Conservation (phyloP, 2,888 invertebrate genomes). For the Rotaria macrura region DNA sequence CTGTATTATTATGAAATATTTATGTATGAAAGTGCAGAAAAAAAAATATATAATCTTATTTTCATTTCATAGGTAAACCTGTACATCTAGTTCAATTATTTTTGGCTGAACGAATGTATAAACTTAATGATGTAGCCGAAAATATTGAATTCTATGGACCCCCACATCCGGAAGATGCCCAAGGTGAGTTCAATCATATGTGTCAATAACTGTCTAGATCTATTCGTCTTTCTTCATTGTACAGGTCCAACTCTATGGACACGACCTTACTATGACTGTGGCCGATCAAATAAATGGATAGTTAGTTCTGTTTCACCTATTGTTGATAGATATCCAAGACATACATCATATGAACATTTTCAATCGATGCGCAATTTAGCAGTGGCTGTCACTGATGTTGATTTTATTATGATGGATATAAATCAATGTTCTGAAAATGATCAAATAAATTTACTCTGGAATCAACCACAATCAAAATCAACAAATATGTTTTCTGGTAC, state of each 20-base stretch:
- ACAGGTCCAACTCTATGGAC: constrained; percentile 81
- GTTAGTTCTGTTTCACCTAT: constrained; percentile 84
- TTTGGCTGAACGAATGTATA: constrained; percentile 9
- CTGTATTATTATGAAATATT: background rate
- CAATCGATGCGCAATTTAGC: constrained; percentile 61
- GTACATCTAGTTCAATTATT: background rate
- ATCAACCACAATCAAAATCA: constrained; percentile 3
- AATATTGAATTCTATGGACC: constrained; percentile 54
- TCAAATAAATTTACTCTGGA: constrained; percentile 67
- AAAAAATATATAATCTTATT: background rate
- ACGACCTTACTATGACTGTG: constrained; percentile 88
- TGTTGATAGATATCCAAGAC: constrained; percentile 75
- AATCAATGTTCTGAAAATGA: constrained; percentile 80
- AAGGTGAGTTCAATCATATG: constrained; percentile 43
- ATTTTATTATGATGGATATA: constrained; percentile 87
- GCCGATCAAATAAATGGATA: constrained; percentile 84
- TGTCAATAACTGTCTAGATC: constrained; percentile 59
- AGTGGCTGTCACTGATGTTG: constrained; percentile 81
- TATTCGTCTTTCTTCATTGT: too few relatives aligned
- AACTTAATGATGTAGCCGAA: constrained; percentile 23
- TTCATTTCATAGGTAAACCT: background rate
- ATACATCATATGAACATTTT: constrained; percentile 37
- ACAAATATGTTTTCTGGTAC: constrained; percentile 74
- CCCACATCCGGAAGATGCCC: constrained; percentile 53
- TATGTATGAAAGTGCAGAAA: background rate